Evolutionary conservation across 92 coral and sea anemone genomes (phyloP), one percentile per base, ranked within the genome.

Genomic region (Metridium senile): DNA sequence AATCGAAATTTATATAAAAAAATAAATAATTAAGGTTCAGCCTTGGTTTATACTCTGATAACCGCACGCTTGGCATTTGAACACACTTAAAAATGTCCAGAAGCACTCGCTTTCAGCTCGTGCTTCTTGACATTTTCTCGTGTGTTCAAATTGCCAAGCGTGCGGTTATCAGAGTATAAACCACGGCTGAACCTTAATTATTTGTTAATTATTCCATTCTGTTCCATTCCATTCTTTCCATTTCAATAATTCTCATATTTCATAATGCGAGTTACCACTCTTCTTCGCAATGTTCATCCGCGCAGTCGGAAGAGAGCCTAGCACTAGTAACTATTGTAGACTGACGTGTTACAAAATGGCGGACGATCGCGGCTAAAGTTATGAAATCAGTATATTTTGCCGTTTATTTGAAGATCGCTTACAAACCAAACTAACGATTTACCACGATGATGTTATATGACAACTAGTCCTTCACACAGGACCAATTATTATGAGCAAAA

Each of bases 301-400:
- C n/a, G 45, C 23, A 2, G 11, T 63, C 39, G 4, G 7, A 63
- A 11, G 21, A 63, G 22, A 31, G 69, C 10, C 45, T 63, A 39
- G 69, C 6, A 63, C 69, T 28, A 63, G 43, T 63, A 19, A 9
- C 69, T 63, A n/a, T n/a, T n/a, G n/a, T n/a, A 68, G 33, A 79
- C 66, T 79, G 84, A 79, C 84, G 84, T 79, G 84, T 79, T 33
- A 79, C 67, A 77, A 77, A 70, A 79, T 79, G 84, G 84, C 84
- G 84, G 84, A 79, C 75, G 33, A 35, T 43, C 46, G 21, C n/a
- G 22, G 23, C 70, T 23, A 9, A 54, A 21, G 23, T 34, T 34
- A 53, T 58, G 84, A 79, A 79, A 79, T 57, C 62, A 51, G 68
- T 79, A 77, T 49, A 31, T 58, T 39, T 32, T 26, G 6, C 67